Conservation (phyloP, 35 echinoderm and acorn worm species). For the Lytechinus variegatus region DNA sequence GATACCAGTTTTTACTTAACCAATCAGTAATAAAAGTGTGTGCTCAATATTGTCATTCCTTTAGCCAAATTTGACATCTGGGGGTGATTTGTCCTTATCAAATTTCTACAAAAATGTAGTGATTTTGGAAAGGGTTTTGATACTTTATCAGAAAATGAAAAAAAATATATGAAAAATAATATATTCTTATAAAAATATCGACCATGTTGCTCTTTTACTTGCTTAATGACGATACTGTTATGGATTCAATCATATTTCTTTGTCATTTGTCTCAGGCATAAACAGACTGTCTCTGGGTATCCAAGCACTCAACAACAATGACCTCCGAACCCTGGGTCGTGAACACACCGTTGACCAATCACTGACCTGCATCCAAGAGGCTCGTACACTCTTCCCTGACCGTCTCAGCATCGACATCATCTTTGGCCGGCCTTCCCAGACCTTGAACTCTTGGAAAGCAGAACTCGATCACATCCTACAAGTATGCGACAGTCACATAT, state of each 20-base stretch:
- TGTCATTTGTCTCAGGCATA: slow-evolving; percentile 59
- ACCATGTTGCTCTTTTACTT: no score
- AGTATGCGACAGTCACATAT: slow-evolving; percentile 84
- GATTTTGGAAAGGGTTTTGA: no score
- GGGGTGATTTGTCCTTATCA: no score
- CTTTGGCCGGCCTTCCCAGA: slow-evolving; percentile 89
- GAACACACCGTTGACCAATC: slow-evolving; percentile 76
- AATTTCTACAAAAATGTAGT: no score
- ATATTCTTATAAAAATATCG: no score
- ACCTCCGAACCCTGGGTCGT: slow-evolving; percentile 73
- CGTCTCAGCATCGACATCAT: slow-evolving; percentile 81
- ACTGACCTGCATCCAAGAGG: slow-evolving; percentile 54
- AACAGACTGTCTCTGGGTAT: slow-evolving; percentile 93
- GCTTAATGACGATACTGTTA: no score
- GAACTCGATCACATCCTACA: slow-evolving; percentile 65
- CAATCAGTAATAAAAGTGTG: no score
- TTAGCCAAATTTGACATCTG: no score
- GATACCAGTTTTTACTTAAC: no score
- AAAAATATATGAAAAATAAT: no score
- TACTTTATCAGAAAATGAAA: no score
- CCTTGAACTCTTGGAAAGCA: slow-evolving; percentile 60
- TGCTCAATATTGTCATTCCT: no score
- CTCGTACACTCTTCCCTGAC: slow-evolving; percentile 80
- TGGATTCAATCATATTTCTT: background rate
- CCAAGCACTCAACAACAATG: slow-evolving; percentile 69